Evolutionary conservation across 2,888 invertebrate genomes (phyloP), one percentile per base, ranked within the genome.

Genomic region (Microctonus aethiopoides): DNA sequence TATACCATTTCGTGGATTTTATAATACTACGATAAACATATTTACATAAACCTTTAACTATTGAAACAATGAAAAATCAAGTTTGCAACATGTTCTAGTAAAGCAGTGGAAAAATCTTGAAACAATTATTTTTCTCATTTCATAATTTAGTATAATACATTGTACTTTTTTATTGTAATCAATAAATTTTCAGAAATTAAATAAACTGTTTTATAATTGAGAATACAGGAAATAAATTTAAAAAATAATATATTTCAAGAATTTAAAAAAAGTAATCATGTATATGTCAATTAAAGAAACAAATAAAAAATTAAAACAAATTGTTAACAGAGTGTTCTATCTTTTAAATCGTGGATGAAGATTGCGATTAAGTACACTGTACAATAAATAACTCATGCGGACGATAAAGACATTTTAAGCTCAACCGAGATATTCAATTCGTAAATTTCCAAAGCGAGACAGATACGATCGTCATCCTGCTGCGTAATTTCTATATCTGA

Each of bases 371-470:
- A 65, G 56, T 62, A 41, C 26, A 16, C 10, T 24, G 11, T 46
- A 41, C 41, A 24, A 62, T 62, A 41, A 41, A 62, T 62, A 46
- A 51, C 51, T 41, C 61, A 22, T 11, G 22, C 11, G 9, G 24
- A 32, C 29, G 41, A 41, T 41, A 62, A 62, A 41, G 62, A 61
- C 68, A 62, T 62, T 67, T 57, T 46, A 65, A 67, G 66, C 65
- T 80, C 80, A 77, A 75, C 76, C 76, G 70, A 62, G 72, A 72
- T 72, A 73, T 75, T 67, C 70, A 61, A 75, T 75, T 73, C 81
- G 81, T 81, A 81, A 82, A 82, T 80, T 80, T 76, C 75, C 70
- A 65, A 57, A 46, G 74, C 75, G 72, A 77, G 79, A 77, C 80
- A 80, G 79, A 82, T 81, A 81, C 80, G 82, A 80, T 78, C 79